Evolutionary conservation across 2,113 vertebrate species (phyloP).

Genomic region (Rhinolophus ferrumequinum): DNA sequence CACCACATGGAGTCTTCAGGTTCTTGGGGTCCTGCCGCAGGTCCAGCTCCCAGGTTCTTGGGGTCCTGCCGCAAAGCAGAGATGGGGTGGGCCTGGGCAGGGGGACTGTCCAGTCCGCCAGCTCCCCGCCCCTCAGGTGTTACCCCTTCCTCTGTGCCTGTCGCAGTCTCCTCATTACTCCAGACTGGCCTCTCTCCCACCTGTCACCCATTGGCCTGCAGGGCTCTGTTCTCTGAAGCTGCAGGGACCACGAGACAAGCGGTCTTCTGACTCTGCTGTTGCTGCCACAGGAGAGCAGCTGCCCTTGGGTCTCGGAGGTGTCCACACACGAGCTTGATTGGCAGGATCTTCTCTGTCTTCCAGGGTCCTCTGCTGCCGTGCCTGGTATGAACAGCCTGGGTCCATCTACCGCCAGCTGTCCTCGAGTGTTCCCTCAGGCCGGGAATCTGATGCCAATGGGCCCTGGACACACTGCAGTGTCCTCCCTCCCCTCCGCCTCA

Average conservation of each 20-base stretch:
- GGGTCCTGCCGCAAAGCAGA: background rate
- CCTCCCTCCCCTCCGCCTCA: conserved; percentile 85
- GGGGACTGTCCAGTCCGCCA: background rate
- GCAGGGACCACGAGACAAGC: rapidly evolving
- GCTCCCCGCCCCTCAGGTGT: background rate
- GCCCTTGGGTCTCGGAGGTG: background rate
- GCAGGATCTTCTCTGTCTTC: conserved; percentile 67
- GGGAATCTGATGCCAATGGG: conserved; percentile 93
- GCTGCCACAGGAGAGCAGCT: background rate
- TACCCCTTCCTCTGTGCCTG: background rate
- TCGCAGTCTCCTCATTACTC: background rate
- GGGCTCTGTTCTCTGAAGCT: background rate
- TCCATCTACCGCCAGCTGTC: conserved; percentile 87
- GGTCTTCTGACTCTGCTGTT: background rate
- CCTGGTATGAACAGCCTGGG: conserved; percentile 89
- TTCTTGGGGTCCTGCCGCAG: background rate
- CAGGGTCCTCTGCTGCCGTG: conserved; percentile 92
- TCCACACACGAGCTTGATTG: background rate
- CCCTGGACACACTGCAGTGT: conserved; percentile 86
- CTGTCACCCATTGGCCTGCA: background rate
- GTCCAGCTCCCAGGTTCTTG: background rate
- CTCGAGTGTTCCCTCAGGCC: conserved; percentile 93
- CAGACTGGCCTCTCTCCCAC: background rate
- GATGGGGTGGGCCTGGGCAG: background rate
- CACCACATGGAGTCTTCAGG: background rate